These are phyloP conservation scores for Hyposmocoma kahamanoa DNA, from an alignment of 1,140 invertebrate genomes.

Conservation along the genomic window DNA sequence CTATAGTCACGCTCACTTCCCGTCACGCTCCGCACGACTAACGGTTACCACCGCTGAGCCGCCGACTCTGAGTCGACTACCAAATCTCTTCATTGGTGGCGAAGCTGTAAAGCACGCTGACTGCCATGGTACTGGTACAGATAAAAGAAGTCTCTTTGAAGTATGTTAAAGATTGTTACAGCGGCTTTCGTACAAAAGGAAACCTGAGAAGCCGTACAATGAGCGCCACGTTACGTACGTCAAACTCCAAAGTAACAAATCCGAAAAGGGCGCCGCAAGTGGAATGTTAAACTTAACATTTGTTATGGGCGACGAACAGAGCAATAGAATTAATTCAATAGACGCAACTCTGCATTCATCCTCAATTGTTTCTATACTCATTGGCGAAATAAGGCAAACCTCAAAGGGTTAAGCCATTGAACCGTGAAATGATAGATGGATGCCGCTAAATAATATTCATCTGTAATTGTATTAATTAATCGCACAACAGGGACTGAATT, in stretches of 20 bases:
- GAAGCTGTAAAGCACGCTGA: too few species aligned
- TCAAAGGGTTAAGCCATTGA: constrained; percentile 47
- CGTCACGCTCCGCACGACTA: too few species aligned
- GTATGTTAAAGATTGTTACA: too few species aligned
- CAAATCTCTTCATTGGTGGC: too few species aligned
- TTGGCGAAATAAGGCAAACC: constrained; percentile 49
- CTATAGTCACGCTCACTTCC: too few species aligned
- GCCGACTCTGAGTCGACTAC: too few species aligned
- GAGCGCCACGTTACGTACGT: constrained; percentile 4
- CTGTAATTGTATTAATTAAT: constrained; percentile 10
- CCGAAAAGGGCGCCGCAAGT: constrained; percentile 27
- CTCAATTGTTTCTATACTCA: constrained; percentile 54
- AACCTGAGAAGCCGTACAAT: too few species aligned
- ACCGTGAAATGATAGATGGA: constrained; percentile 46
- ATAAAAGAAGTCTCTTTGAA: too few species aligned
- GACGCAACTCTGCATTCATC: constrained; percentile 53
- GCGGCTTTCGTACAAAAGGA: constrained; percentile 4
- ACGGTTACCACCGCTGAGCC: too few species aligned
- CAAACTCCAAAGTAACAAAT: constrained; percentile 23
- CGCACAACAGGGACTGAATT: constrained; percentile 3
- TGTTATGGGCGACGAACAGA: constrained; percentile 46
- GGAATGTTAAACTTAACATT: constrained; percentile 54
- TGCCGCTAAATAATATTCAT: constrained; percentile 14
- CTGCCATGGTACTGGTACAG: too few species aligned
- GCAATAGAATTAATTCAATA: constrained; percentile 69